Percentiles rank a stretch among this genome's conserved stretches.
These are phyloP conservation scores for Diplolepis rosae DNA, from an alignment of 2,888 invertebrate species.

Conservation along the genomic window DNA sequence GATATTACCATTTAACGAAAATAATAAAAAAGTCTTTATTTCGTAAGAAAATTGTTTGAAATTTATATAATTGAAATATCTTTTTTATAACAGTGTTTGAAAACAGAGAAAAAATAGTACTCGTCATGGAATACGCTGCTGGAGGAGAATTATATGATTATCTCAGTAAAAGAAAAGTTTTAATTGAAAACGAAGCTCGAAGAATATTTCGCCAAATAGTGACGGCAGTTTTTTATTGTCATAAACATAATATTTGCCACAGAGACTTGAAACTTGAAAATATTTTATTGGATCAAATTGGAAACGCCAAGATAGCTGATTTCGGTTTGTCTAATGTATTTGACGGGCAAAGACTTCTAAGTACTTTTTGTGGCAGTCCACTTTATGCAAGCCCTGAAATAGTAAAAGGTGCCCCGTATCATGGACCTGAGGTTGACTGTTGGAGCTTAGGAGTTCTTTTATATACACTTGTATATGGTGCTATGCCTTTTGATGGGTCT, in stretches of 20 bases:
- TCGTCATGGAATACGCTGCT: slow-evolving; percentile 99
- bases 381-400: slow-evolving; percentile 98
- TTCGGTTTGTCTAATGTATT: slow-evolving; percentile 99
- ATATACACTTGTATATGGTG: slow-evolving; percentile 98
- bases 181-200: slow-evolving; percentile 93
- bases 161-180: slow-evolving; percentile 91
- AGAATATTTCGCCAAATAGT: slow-evolving; percentile 97
- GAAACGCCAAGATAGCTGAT: slow-evolving; percentile 99
- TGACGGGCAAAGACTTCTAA: slow-evolving; percentile 88
- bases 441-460: slow-evolving; percentile 97
- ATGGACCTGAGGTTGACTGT: slow-evolving; percentile 96
- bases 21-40: too few species aligned
- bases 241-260: slow-evolving; percentile 98
- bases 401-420: slow-evolving; percentile 96
- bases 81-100: slow-evolving; percentile 87
- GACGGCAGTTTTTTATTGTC: slow-evolving; percentile 97
- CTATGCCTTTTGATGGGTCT: slow-evolving; percentile 99
- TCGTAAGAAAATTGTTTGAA: too few species aligned
- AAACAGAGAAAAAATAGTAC: slow-evolving; percentile 98
- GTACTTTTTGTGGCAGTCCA: slow-evolving; percentile 97
- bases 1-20: too few species aligned
- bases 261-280: slow-evolving; percentile 97
- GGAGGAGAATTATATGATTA: slow-evolving; percentile 99
- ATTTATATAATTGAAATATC: not conserved
- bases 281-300: slow-evolving; percentile 92